Base-by-base conservation (phyloP, 2,113 vertebrate species). In the Petaurus breviceps region DNA sequence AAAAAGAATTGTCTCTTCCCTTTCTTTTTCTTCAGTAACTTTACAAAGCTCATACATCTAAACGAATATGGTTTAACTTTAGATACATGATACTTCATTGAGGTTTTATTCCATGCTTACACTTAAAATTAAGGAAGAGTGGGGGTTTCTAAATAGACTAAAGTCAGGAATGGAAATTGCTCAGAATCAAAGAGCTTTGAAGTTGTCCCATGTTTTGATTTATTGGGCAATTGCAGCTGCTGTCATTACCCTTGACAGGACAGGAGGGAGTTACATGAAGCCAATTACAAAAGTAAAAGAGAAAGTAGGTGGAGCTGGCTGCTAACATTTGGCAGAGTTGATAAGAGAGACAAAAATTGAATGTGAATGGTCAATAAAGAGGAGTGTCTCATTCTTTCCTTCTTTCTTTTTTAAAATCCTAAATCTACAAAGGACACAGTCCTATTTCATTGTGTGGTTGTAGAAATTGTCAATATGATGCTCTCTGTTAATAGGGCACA, bases 51-150 rank as follows among this genome's bases (percentile, higher is more conserved):
- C 28, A 52, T 19, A 8, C 54, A 89, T 46, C 51, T 94, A 51
- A 90, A 97, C 50, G 8, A 94, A 94, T 22, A 37, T 31, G 19
- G 55, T 96, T 94, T 90, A 89, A 47, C 49, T 91, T 28, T 52
- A 96, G 96, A 57, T 55, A n/a, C 43, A 57, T 84, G n/a, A 31
- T 14, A 50, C 47, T 47, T 91, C 53, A 53, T 94, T 54, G 93
- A n/a, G 47, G 47, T 89, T 94, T 95, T n/a, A 55, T 92, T 91
- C 93, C 37, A 52, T 84, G 16, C 16, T 43, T 84, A 43, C 19
- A 16, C 68, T 84, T 43, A 26, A 92, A 57, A 11, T 14, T n/a
- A 84, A 96, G 51, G 43, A 93, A 94, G 2, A 94, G 6, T 3
- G 68, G 91, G 19, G 0, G 9, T 89, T 96, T 95, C 14, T 91